Conservation (phyloP, 1,140 invertebrate species). For the Drosophila asahinai region DNA sequence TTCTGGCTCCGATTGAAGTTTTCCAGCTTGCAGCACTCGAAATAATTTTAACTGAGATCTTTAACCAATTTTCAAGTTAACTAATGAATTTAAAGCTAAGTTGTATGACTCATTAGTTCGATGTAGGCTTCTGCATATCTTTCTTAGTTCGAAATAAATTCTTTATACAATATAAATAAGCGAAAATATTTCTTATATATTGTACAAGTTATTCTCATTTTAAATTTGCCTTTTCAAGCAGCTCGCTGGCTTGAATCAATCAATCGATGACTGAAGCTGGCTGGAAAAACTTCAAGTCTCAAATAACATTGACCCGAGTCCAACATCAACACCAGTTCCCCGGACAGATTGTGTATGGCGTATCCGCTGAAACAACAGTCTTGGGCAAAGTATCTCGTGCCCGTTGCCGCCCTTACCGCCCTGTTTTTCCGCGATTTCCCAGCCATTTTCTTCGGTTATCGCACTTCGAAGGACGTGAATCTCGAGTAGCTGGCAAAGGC, state of each 20-base stretch:
- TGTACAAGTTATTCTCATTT: no score
- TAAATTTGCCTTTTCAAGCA: neutral
- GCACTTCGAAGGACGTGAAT: constrained; percentile 31
- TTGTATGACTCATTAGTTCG: no score
- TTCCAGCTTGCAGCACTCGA: neutral
- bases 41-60: no score
- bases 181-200: no score
- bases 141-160: no score
- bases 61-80: no score
- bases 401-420: neutral
- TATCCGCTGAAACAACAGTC: constrained; percentile 32
- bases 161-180: no score
- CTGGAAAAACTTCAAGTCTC: constrained; percentile 7
- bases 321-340: constrained; percentile 26
- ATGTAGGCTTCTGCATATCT: no score
- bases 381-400: constrained; percentile 31
- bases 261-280: constrained; percentile 8
- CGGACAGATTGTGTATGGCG: constrained; percentile 26
- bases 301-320: constrained; percentile 33
- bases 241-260: neutral
- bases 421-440: neutral
- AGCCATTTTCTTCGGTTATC: constrained; percentile 31
- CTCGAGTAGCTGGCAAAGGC: constrained; percentile 8
- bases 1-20: neutral
- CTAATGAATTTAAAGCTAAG: no score